Evolutionary conservation across 2,113 vertebrate genomes (phyloP).

Genomic region (Aramus guarauna): DNA sequence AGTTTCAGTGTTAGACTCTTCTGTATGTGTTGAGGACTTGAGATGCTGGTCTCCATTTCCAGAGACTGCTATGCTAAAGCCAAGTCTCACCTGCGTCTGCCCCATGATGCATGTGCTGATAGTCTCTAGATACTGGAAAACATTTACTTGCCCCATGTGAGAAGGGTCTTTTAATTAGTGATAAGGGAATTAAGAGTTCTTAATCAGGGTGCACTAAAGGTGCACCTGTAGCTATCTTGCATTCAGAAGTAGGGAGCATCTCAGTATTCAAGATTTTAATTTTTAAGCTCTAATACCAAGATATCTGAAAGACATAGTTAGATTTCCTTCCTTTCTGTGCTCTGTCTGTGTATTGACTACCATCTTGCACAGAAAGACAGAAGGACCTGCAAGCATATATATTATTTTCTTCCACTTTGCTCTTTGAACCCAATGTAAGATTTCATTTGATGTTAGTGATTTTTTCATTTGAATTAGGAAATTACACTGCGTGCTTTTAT

Average conservation of each 20-base stretch:
- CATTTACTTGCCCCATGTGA: background rate
- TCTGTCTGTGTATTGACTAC: background rate
- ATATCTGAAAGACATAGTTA: background rate
- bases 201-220: background rate
- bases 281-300: background rate
- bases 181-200: background rate
- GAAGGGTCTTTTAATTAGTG: background rate
- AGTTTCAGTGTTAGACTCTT: background rate
- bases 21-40: fast-evolving
- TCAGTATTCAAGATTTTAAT: background rate
- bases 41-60: background rate
- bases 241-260: background rate
- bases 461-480: background rate
- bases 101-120: background rate
- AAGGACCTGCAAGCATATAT: background rate
- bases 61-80: background rate
- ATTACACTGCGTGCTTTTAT: background rate
- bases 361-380: background rate
- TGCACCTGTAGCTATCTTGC: background rate
- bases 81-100: background rate
- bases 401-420: background rate
- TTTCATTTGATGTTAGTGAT: background rate
- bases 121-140: background rate
- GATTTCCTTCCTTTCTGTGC: background rate
- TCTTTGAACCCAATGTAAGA: background rate